phyloP scores from a whole-genome alignment of 2,797 vertebrate genomes.

The Danionella dracula region DNA sequence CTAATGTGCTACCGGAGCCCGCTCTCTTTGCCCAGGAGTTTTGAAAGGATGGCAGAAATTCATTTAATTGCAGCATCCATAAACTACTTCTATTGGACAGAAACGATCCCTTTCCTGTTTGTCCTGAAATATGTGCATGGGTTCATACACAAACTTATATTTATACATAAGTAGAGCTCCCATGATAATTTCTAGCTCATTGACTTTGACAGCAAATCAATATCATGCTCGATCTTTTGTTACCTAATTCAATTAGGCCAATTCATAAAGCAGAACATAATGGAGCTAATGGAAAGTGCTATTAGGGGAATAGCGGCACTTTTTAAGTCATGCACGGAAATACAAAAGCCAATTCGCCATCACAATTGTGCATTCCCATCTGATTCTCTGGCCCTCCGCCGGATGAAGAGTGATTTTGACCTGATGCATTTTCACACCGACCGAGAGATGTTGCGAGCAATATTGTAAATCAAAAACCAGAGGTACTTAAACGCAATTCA shows the following conservation, averaged over 20 bases:
- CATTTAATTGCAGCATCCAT: constrained; percentile 35
- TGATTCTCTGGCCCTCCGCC: constrained; percentile 16
- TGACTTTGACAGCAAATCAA: constrained; percentile 51
- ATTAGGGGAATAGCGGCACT: constrained; percentile 8
- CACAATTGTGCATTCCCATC: constrained; percentile 30
- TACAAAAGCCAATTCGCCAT: constrained; percentile 21
- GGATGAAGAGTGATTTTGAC: constrained; percentile 20
- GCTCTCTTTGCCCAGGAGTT: constrained; percentile 36
- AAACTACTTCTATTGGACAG: constrained; percentile 18
- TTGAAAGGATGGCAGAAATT: constrained; percentile 25
- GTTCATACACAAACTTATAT: constrained; percentile 7
- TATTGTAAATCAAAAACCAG: constrained; percentile 46
- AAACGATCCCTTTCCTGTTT: constrained; percentile 17
- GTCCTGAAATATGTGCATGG: constrained; percentile 5
- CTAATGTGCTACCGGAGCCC: constrained; percentile 37
- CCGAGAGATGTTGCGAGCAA: constrained; percentile 31
- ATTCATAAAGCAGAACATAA: constrained; percentile 45
- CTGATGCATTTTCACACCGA: constrained; percentile 22
- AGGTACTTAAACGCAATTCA: constrained; percentile 38
- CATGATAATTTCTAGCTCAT: constrained; percentile 39
- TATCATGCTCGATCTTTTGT: constrained; percentile 43
- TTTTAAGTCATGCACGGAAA: constrained; percentile 6
- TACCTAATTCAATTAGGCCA: constrained; percentile 49
- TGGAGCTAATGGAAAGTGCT: constrained; percentile 32
- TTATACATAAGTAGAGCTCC: constrained; percentile 20